phyloP scores from a whole-genome alignment of 2,888 invertebrate species.

The Idaea biselata region DNA sequence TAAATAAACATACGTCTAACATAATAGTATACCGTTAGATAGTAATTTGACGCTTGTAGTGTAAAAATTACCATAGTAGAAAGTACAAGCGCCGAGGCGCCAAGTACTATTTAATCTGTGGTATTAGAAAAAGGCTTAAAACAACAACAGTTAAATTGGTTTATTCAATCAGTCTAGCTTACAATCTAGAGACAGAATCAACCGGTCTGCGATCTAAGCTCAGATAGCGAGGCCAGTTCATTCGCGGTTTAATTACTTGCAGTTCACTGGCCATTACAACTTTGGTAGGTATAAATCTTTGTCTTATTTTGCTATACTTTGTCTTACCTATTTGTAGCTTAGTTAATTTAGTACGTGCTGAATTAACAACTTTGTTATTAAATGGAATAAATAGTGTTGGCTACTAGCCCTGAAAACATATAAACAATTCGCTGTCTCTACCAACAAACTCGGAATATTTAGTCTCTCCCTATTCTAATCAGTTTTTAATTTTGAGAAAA shows the following conservation, averaged over 20 bases:
- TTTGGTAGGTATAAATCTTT: background rate
- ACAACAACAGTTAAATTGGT: background rate
- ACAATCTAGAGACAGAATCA: conserved; percentile 8
- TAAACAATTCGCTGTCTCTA: background rate
- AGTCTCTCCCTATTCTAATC: no score
- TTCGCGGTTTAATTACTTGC: conserved; percentile 28
- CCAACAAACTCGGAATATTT: no score
- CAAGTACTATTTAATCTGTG: background rate
- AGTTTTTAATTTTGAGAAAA: no score
- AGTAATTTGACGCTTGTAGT: no score
- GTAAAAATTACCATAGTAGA: no score
- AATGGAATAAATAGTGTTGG: background rate
- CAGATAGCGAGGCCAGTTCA: conserved; percentile 27
- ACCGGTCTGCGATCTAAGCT: conserved; percentile 39
- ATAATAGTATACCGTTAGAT: no score
- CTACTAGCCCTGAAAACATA: background rate
- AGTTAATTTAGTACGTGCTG: background rate
- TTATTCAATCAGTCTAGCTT: background rate
- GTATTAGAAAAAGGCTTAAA: background rate
- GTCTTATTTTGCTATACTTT: conserved; percentile 8
- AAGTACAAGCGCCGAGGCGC: no score
- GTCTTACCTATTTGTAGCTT: background rate
- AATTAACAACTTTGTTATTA: background rate
- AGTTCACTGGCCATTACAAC: conserved; percentile 20
- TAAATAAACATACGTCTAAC: no score